Evolutionary conservation across 1,140 invertebrate genomes (phyloP), one percentile per base, ranked within the genome.

Genomic region (Tetramorium alpestre): DNA sequence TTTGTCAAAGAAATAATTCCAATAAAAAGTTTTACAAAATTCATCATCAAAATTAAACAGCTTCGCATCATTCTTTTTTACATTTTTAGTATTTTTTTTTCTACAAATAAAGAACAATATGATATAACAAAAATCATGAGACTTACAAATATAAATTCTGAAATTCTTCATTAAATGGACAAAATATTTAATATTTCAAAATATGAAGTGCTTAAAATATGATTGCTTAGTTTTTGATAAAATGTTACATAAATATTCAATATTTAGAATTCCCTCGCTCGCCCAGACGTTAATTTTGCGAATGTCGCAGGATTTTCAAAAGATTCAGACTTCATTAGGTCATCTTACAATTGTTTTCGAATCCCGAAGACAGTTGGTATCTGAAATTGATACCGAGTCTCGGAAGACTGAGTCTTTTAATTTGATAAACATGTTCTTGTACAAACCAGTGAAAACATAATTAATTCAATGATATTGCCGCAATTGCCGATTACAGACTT

Each of bases 381-480:
- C 28, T 64, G 56, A 11, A 54, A 54, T 3, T 73, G 25, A 22
- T 44, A 67, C 4, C 44, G 58, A 28, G 49, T 49, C 49, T 49
- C 49, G 10, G 49, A 41, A 41, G 11, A 47, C 47, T 25, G 41
- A n/a, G 22, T 72, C 41, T 47, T 44, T 60, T 33, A 60, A 72
- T 82, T 58, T 58, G 38, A 72, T 16, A 82, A 82, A 82, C 51
- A 18, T 25, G 65, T 18, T 6, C 2, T 38, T 33, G n/a, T 58
- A 72, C 28, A 38, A 72, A 82, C 10, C 25, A 25, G 6, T 16
- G 5, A 44, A 51, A 5, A 65, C 18, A 72, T 47, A 70, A 82
- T 82, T 82, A 82, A 72, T 82, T 82, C 41, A 16, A 10, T 44
- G 38, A 28, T 65, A 10, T 69, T 56, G 78, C 54, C 60, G 25